phyloP scores from a whole-genome alignment of 2,113 vertebrate genomes.

The Catharus bicknelli region DNA sequence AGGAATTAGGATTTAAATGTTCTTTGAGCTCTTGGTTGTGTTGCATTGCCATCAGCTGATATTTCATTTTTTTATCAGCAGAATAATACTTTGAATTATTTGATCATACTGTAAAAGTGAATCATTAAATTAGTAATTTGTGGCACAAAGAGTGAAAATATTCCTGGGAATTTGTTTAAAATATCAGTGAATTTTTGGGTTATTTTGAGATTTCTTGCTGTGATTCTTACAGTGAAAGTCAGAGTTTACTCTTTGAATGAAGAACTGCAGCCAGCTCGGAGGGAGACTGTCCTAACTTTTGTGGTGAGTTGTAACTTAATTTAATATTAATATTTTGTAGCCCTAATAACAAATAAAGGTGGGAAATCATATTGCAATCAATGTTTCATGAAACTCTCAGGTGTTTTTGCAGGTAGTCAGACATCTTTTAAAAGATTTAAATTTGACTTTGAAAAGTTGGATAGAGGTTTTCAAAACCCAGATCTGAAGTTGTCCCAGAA shows the following conservation, averaged over 20 bases:
- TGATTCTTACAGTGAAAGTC: conserved; percentile 78
- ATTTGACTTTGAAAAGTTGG: neutral
- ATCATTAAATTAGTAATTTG: neutral
- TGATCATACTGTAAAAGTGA: neutral
- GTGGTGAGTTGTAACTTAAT: conserved; percentile 62
- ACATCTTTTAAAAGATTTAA: neutral
- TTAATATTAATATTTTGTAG: neutral
- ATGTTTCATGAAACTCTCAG: neutral
- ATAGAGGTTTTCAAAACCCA: neutral
- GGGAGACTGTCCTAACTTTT: conserved; percentile 83
- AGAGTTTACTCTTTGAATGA: conserved; percentile 89
- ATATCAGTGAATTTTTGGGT: neutral
- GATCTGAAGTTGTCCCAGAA: neutral
- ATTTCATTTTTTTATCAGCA: neutral
- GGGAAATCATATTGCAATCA: neutral
- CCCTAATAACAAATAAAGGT: neutral
- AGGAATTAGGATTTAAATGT: neutral
- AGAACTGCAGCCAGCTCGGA: conserved; percentile 83
- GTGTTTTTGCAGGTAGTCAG: neutral
- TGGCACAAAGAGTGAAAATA: neutral
- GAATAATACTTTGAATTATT: neutral
- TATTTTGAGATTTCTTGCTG: neutral
- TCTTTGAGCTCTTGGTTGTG: neutral
- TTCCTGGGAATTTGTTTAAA: neutral
- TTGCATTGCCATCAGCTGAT: neutral